Percentiles rank a stretch among this genome's conserved stretches.
phyloP scores from a whole-genome alignment of 2,888 invertebrate genomes.

The Pammene fasciana region DNA sequence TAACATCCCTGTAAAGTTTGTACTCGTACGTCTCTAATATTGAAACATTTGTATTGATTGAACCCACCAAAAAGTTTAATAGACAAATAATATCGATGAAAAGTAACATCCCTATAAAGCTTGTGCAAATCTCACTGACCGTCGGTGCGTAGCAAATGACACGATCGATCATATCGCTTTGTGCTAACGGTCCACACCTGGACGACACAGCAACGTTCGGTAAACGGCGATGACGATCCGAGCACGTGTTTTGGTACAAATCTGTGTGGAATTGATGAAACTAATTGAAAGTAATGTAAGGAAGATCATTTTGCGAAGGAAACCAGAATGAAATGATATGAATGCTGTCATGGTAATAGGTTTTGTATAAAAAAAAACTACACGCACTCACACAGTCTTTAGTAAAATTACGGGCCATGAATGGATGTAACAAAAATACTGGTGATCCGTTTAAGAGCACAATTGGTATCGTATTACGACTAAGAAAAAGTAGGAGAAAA shows the following conservation, averaged over 20 bases:
- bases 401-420: too few species aligned
- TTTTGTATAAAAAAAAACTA: too few species aligned
- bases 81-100: not conserved
- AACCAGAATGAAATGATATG: not conserved
- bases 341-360: too few species aligned
- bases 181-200: conserved; percentile 22
- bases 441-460: too few species aligned
- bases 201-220: not conserved
- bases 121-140: conserved; percentile 77
- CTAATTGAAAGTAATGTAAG: not conserved
- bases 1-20: too few species aligned
- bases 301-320: too few species aligned
- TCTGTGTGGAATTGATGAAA: conserved; percentile 19
- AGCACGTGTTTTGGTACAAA: conserved; percentile 25
- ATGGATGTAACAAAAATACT: too few species aligned
- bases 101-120: conserved; percentile 52
- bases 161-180: conserved; percentile 68
- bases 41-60: too few species aligned
- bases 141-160: conserved; percentile 75
- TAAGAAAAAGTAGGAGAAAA: too few species aligned
- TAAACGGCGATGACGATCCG: conserved; percentile 7
- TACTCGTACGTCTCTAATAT: too few species aligned
- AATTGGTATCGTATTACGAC: too few species aligned
- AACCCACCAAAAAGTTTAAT: not conserved
- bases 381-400: too few species aligned